phyloP scores from a whole-genome alignment of 2,113 vertebrate species.

The Lathamus discolor region DNA sequence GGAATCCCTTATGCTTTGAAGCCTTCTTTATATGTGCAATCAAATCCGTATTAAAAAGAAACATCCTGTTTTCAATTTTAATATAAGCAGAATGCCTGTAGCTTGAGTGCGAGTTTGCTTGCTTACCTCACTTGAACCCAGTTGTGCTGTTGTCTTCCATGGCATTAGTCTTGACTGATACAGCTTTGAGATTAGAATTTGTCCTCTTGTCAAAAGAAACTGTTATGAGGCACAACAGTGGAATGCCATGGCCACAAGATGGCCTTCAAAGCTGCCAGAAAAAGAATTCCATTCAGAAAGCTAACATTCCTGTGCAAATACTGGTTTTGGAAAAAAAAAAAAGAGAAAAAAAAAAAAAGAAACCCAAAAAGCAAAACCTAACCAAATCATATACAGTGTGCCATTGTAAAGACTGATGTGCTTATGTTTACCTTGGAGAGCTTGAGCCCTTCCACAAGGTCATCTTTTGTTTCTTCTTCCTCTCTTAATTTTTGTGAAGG shows the following conservation, averaged over 20 bases:
- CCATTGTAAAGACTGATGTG: background rate
- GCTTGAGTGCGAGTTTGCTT: background rate
- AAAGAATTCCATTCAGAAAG: background rate
- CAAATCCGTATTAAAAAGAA: background rate
- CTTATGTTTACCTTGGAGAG: background rate
- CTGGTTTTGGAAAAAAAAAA: rapidly evolving
- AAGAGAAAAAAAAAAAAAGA: background rate
- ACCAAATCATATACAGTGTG: background rate
- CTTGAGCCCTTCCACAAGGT: background rate
- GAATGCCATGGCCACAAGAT: background rate
- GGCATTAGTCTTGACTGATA: background rate
- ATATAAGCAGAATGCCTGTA: background rate
- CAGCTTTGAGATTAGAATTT: background rate
- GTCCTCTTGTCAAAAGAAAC: background rate
- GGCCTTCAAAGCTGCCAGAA: slow-evolving; percentile 14
- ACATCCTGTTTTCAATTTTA: background rate
- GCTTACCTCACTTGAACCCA: background rate
- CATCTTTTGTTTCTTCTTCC: background rate
- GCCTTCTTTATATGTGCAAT: background rate
- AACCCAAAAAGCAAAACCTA: background rate
- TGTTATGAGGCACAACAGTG: background rate
- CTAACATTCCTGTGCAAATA: background rate
- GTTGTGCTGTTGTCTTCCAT: background rate
- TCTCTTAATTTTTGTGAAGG: background rate
- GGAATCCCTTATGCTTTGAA: background rate